Base-by-base conservation (phyloP, 2,797 vertebrate species). In the Lutjanus campechanus region DNA sequence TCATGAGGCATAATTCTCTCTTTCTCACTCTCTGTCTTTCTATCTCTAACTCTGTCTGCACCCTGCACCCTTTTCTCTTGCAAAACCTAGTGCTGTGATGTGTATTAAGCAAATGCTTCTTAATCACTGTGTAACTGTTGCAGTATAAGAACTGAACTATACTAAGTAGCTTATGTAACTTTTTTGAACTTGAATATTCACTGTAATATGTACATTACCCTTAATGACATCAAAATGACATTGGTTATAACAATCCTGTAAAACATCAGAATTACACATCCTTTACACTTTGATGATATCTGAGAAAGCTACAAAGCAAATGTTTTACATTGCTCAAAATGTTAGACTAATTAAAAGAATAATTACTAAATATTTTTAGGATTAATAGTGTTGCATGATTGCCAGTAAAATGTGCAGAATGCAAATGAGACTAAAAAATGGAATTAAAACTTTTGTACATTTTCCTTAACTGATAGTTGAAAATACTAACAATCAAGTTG, bases 1-100 rank as follows among this genome's bases (percentile, higher is more conserved):
- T 83, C 15, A 6, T 29, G 60, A 72, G 79, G 72, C 73, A 54
- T 73, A 75, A 69, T 83, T 89, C 79, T 89, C 65, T 62, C 47
- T 67, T 62, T 79, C 69, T 81, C 61, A 56, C 70, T 69, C 22
- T 62, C 49, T 43, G 16, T 65, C 60, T 70, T 53, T 75, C 68
- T 58, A n/a, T 67, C 67, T 66, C 29, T 49, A 13, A 22, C 62
- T 41, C 51, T 43, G 7, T 75, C 50, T 68, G 36, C 44, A 20
- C 20, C 51, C 12, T 64, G 10, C 54, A 67, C 20, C 22, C 9
- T 47, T 41, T 47, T 36, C 61, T 40, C 25, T 56, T 71, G 55
- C 66, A 79, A 76, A 49, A 76, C 68, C 41, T 54, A 29, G 11
- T 46, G 20, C 61, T 60, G 44, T 16, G 47, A 62, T 10, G 9